Conservation (phyloP, 2,888 invertebrate species). For the Caenorhabditis doughertyi region DNA sequence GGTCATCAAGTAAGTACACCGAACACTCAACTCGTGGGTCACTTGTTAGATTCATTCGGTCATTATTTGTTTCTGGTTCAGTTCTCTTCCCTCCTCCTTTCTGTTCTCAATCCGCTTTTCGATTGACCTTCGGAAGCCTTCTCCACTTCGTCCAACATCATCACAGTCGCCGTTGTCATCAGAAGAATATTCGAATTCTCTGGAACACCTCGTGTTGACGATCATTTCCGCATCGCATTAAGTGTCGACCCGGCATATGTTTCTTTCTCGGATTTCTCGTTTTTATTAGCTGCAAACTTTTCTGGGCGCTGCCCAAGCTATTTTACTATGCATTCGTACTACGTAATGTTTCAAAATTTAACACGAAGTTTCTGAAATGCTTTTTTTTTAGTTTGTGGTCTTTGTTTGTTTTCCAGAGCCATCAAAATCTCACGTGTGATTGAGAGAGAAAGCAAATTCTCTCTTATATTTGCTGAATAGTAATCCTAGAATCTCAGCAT, state of each 20-base stretch:
- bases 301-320: slow-evolving; percentile 10
- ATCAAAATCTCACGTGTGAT: not conserved
- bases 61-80: slow-evolving; percentile 65
- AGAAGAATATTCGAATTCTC: not conserved
- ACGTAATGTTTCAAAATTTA: not conserved
- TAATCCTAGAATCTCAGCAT: slow-evolving; percentile 3
- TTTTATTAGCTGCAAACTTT: slow-evolving; percentile 50
- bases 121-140: slow-evolving; percentile 51
- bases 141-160: not conserved
- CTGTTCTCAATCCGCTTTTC: slow-evolving; percentile 49
- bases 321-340: slow-evolving; percentile 46
- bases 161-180: slow-evolving; percentile 14
- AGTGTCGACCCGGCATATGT: slow-evolving; percentile 40
- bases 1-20: slow-evolving; percentile 30
- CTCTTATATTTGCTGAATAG: not conserved
- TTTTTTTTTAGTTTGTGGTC: no score
- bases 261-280: slow-evolving; percentile 30
- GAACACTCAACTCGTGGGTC: slow-evolving; percentile 11
- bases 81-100: slow-evolving; percentile 5
- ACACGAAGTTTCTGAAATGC: not conserved
- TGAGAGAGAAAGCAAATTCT: not conserved
- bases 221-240: slow-evolving; percentile 52
- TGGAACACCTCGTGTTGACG: not conserved
- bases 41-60: slow-evolving; percentile 41
- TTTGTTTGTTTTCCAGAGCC: no score